Base-by-base conservation (phyloP, 2,113 vertebrate species). In the Okapia johnstoni region DNA sequence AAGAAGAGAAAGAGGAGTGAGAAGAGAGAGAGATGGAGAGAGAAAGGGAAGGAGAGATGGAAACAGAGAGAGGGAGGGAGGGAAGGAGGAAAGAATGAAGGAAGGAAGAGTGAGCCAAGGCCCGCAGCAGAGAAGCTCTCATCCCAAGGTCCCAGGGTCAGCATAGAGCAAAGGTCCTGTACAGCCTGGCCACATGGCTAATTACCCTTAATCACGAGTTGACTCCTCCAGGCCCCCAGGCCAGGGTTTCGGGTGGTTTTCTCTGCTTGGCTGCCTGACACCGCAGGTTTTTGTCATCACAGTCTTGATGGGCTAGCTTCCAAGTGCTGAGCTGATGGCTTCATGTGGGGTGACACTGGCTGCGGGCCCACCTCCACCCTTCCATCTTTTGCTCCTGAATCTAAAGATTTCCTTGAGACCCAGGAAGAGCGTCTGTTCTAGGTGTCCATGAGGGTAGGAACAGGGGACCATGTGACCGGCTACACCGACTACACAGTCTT, bases 211-310 rank as follows among this genome's bases (percentile, higher is more conserved):
- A 94, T 91, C 61, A 28, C 30, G 54, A 36, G 36, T 14, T 86
- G 94, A 80, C 88, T 97, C 23, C 23, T 88, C 76, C 28, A 57
- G 91, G 33, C 36, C n/a, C 86, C 85, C 40, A 46, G 96, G 80
- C 55, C 3, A 2, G 28, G 85, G 55, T 87, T 23, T 2, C 21
- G n/a, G 73, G 76, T 19, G 10, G 17, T 79, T 63, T 96, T 80
- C 93, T 96, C 16, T 80, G 63, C 14, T 86, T 93, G 94, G 40
- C 66, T 96, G 90, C 55, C 55, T 94, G 90, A 48, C 90, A 14
- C 76, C 5, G 8, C 66, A n/a, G 87, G 80, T 15, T 90, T 92
- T 85, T 79, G 66, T 46, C 66, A 50, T 76, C 94, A 26, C 19
- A n/a, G 54, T 26, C 63, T 33, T n/a, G 55, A 25, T 43, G 50